Percentiles rank a stretch among this genome's conserved stretches.
phyloP scores from a whole-genome alignment of 2,113 vertebrate species.

The Catharus fuscescens region DNA sequence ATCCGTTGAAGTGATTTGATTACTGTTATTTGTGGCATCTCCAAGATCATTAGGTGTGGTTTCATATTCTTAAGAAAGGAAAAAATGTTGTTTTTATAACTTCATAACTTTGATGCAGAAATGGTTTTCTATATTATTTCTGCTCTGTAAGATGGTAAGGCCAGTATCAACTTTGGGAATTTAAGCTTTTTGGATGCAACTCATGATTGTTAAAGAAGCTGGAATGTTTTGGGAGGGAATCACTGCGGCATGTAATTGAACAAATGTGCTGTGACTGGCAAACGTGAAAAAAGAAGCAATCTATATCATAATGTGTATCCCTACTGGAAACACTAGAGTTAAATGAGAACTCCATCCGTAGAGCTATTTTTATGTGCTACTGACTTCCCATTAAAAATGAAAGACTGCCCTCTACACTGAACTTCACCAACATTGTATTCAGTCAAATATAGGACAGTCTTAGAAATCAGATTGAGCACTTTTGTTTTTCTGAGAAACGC shows the following conservation, averaged over 20 bases:
- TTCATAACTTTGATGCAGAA: neutral
- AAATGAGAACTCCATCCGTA: neutral
- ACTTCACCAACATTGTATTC: neutral
- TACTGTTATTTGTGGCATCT: slow-evolving; percentile 79
- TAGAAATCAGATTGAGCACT: neutral
- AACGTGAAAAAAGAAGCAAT: neutral
- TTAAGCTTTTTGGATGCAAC: neutral
- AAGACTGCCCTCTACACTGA: slow-evolving; percentile 31
- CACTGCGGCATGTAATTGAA: neutral
- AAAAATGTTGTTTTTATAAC: slow-evolving; percentile 21
- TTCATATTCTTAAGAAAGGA: slow-evolving; percentile 80
- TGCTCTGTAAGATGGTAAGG: neutral
- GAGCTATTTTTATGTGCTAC: neutral
- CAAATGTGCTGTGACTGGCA: neutral
- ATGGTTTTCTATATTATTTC: neutral
- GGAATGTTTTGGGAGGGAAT: neutral
- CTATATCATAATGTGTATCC: neutral
- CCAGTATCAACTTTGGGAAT: neutral
- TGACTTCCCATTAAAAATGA: slow-evolving; percentile 34
- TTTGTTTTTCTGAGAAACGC: neutral
- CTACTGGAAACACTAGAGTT: neutral
- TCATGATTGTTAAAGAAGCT: neutral
- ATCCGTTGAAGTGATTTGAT: slow-evolving; percentile 75
- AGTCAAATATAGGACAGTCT: neutral
- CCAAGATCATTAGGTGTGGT: slow-evolving; percentile 77